These are phyloP conservation scores for Prorops nasuta DNA, from an alignment of 1,140 invertebrate genomes.

Conservation along the genomic window DNA sequence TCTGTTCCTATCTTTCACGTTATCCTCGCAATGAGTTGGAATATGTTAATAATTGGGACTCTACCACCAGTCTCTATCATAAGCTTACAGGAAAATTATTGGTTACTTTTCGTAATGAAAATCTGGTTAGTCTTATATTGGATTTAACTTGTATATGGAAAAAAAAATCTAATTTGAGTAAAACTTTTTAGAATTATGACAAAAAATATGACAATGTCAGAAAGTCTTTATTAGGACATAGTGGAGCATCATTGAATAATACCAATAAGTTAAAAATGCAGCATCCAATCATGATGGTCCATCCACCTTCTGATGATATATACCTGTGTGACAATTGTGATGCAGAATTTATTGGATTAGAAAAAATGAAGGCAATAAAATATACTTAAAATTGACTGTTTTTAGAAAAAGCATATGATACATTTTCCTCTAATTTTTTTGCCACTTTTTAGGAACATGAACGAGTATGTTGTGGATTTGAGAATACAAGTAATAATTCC, in stretches of 20 bases:
- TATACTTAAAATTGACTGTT: not conserved
- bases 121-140: slow-evolving; percentile 54
- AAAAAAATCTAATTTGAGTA: no score
- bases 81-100: slow-evolving; percentile 64
- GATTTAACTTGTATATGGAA: not conserved
- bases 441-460: slow-evolving; percentile 61
- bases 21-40: slow-evolving; percentile 64
- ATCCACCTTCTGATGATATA: slow-evolving; percentile 63
- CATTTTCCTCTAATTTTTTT: slow-evolving; percentile 3
- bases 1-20: slow-evolving; percentile 67
- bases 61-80: slow-evolving; percentile 70
- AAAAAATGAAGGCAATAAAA: slow-evolving; percentile 58
- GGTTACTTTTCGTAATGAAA: slow-evolving; percentile 74
- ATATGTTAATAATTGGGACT: slow-evolving; percentile 72
- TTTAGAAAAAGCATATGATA: not conserved
- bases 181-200: slow-evolving; percentile 51
- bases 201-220: slow-evolving; percentile 41
- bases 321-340: slow-evolving; percentile 75
- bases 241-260: slow-evolving; percentile 34
- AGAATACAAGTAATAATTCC: slow-evolving; percentile 26
- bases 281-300: slow-evolving; percentile 47
- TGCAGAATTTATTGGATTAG: slow-evolving; percentile 59
- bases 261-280: slow-evolving; percentile 45
- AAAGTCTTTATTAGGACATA: slow-evolving; percentile 39
- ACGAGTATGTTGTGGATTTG: slow-evolving; percentile 49